Evolutionary conservation across 2,797 vertebrate species (phyloP), one percentile per base, ranked within the genome.

Genomic region (Xenopus petersii): DNA sequence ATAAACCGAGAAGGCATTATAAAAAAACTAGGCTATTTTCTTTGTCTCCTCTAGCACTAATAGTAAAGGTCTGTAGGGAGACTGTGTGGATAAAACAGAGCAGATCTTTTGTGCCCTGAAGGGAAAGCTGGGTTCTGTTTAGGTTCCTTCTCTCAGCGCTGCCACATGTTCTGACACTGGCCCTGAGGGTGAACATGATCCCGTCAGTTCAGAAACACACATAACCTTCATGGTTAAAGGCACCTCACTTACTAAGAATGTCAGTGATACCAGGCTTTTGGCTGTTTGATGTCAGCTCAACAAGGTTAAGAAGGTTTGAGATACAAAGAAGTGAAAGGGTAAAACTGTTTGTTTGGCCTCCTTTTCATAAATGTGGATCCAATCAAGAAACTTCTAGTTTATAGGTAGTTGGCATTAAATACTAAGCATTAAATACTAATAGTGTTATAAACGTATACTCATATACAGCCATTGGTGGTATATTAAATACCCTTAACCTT

Each of bases 61-160:
- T 13, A 74, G 55, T 61, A 67, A 74, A 74, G 71, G 67, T 79
- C 67, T 54, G 54, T 47, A 64, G 54, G 69, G 68, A 74, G 67
- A 21, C 83, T 59, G 58, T 79, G 47, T 75, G 75, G 75, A 82
- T 30, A 81, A 83, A 83, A 81, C 80, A 82, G 82, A 84, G 82
- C 77, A 85, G 81, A 81, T 84, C 15, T 36, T 56, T 21, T 42
- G 54, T 81, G 77, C 80, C 82, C 80, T 81, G 51, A 73, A 84
- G 83, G 74, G 21, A 81, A 74, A 0, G 65, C 76, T 61, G 10
- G 64, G 17, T 61, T 74, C 36, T 64, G 70, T 83, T 24, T 81
- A 58, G 81, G 63, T 76, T 68, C 72, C 7, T 74, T 69, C 76
- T 65, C 36, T 84, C 81, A 81, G 77, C 0, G 26, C 56, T 54